These are phyloP conservation scores for Rhadinocentrus ornatus DNA, from an alignment of 2,797 vertebrate genomes.

Conservation along the genomic window DNA sequence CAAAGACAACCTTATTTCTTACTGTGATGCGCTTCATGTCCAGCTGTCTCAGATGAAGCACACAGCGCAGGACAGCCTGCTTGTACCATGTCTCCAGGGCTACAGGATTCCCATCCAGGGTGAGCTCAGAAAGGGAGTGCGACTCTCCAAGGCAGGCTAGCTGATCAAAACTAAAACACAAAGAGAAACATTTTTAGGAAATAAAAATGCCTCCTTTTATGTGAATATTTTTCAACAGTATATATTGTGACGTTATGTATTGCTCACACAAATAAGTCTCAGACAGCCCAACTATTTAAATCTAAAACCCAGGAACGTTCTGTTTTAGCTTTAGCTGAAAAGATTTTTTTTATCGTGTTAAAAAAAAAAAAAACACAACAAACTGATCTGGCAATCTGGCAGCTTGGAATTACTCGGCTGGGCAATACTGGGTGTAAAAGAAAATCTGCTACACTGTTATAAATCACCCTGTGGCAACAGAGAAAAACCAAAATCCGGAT, in stretches of 20 bases:
- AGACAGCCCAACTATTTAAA: background rate
- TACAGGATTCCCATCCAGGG: constrained; percentile 99
- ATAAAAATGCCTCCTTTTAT: background rate
- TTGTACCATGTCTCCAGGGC: constrained; percentile 99
- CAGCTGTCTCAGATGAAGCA: constrained; percentile 97
- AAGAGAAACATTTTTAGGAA: constrained; percentile 11
- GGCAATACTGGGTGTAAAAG: constrained; percentile 17
- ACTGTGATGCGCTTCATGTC: constrained; percentile 99
- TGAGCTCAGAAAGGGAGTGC: constrained; percentile 92
- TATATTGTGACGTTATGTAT: background rate
- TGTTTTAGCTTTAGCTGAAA: constrained; percentile 19
- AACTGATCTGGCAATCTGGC: constrained; percentile 30
- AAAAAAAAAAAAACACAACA: constrained; percentile 4
- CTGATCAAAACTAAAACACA: constrained; percentile 88
- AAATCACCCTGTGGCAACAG: constrained; percentile 50
- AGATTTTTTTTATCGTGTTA: background rate
- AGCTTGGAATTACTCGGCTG: constrained; percentile 43
- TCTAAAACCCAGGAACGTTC: constrained; percentile 7
- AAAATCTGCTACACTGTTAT: constrained; percentile 22
- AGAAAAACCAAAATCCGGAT: constrained; percentile 36
- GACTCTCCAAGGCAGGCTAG: constrained; percentile 92
- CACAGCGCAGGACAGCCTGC: constrained; percentile 93
- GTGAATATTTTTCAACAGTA: background rate
- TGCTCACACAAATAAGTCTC: constrained; percentile 1
- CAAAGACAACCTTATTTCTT: constrained; percentile 66